These are phyloP conservation scores for Drosophila testacea DNA, from an alignment of 2,888 invertebrate species.

Conservation along the genomic window DNA sequence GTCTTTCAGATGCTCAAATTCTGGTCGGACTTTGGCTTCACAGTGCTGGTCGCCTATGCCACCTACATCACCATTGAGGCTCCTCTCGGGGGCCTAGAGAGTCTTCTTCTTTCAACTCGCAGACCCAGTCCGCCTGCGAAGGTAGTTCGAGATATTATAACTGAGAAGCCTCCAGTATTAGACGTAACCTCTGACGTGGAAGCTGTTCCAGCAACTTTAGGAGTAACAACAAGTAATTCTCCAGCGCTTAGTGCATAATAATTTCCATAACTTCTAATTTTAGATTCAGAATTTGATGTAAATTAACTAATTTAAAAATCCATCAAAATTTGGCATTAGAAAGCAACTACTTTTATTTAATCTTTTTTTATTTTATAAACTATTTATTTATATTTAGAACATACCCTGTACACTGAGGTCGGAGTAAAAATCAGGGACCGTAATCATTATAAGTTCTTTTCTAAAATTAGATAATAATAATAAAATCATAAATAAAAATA, in stretches of 20 bases:
- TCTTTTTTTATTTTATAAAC: background rate
- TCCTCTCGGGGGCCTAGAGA: slow-evolving; percentile 55
- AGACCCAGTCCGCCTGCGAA: slow-evolving; percentile 4
- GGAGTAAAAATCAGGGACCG: no score
- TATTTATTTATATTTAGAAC: slow-evolving; percentile 2
- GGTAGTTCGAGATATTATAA: background rate
- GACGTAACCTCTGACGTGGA: background rate
- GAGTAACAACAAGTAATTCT: background rate
- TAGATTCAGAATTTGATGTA: background rate
- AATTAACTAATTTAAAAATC: no score
- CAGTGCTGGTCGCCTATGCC: slow-evolving; percentile 50
- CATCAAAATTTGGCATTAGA: no score
- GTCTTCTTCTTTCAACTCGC: slow-evolving; percentile 36
- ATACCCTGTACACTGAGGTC: background rate
- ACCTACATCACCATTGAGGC: slow-evolving; percentile 54
- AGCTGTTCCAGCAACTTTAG: background rate
- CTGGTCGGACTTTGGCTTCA: slow-evolving; percentile 79
- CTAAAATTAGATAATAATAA: no score
- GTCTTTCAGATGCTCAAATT: slow-evolving; percentile 65
- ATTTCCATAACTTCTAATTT: background rate
- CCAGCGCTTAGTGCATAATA: background rate
- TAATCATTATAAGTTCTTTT: no score
- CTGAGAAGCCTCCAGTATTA: background rate
- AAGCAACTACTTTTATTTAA: background rate
- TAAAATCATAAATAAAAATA: no score